A percentile compares a stretch with the other conserved stretches of the same genome.
phyloP scores from a whole-genome alignment of 2,113 vertebrate species.

The Henicopernis longicauda region DNA sequence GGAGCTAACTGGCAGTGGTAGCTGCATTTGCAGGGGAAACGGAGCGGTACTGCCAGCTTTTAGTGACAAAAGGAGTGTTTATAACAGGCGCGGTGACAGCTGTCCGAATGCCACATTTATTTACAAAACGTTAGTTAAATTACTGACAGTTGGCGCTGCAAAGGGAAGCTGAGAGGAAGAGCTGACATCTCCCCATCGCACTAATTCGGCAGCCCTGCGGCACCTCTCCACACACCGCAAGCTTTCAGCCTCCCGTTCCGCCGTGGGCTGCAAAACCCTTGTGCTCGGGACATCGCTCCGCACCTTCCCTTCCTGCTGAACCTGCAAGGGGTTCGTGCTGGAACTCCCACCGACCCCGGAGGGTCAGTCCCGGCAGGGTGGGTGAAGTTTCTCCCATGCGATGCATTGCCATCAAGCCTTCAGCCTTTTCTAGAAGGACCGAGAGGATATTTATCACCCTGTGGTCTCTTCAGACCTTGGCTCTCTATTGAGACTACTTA shows the following conservation, averaged over 20 bases:
- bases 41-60: conserved; percentile 54
- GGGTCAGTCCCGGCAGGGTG: not conserved
- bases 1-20: conserved; percentile 56
- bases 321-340: rapidly evolving
- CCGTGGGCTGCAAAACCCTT: not conserved
- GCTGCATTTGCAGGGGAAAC: conserved; percentile 41
- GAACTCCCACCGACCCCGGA: rapidly evolving
- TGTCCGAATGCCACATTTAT: conserved; percentile 76
- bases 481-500: not conserved
- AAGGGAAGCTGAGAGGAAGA: conserved; percentile 63
- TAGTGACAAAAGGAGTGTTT: conserved; percentile 73
- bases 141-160: conserved; percentile 70
- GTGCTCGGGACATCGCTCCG: not conserved
- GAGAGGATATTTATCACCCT: not conserved
- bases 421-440: not conserved
- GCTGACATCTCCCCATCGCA: conserved; percentile 51
- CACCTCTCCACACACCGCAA: not conserved
- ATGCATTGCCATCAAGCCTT: rapidly evolving
- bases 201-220: not conserved
- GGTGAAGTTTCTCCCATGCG: not conserved
- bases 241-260: not conserved
- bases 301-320: not conserved
- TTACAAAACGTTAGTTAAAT: conserved; percentile 78
- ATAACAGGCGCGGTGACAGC: conserved; percentile 70
- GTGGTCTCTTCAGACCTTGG: not conserved